Conservation (phyloP, 2,113 vertebrate genomes). For the Sclerurus mexicanus region DNA sequence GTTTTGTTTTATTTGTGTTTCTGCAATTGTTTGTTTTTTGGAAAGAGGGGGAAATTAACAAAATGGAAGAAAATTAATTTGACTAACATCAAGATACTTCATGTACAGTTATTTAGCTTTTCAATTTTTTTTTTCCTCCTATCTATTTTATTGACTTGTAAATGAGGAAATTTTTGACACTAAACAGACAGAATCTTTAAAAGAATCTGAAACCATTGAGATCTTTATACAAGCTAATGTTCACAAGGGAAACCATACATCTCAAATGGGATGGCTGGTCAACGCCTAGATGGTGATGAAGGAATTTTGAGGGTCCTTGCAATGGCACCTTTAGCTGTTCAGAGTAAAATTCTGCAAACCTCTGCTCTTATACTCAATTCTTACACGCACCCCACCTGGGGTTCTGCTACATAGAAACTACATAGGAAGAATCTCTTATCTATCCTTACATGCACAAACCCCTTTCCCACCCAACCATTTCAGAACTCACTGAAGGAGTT, state of each 20-base stretch:
- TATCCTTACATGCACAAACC: background rate
- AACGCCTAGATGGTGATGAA: background rate
- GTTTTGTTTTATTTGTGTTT: background rate
- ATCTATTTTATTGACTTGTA: background rate
- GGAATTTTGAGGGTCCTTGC: background rate
- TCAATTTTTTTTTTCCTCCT: accelerated
- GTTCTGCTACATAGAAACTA: background rate
- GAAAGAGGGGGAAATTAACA: background rate
- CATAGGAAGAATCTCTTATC: background rate
- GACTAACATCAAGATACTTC: background rate
- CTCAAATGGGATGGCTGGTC: background rate
- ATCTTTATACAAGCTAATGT: background rate
- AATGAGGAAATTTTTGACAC: background rate
- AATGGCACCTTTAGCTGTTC: background rate
- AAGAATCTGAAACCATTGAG: background rate
- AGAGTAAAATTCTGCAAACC: background rate
- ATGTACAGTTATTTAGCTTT: background rate
- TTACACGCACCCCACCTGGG: background rate
- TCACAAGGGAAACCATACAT: background rate
- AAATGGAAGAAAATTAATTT: background rate
- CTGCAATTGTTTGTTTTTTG: background rate
- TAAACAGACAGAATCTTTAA: background rate
- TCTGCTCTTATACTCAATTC: background rate
- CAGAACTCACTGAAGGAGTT: background rate
- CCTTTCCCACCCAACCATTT: background rate